Conservation (phyloP, 2,888 invertebrate species). For the Xylota sylvarum region DNA sequence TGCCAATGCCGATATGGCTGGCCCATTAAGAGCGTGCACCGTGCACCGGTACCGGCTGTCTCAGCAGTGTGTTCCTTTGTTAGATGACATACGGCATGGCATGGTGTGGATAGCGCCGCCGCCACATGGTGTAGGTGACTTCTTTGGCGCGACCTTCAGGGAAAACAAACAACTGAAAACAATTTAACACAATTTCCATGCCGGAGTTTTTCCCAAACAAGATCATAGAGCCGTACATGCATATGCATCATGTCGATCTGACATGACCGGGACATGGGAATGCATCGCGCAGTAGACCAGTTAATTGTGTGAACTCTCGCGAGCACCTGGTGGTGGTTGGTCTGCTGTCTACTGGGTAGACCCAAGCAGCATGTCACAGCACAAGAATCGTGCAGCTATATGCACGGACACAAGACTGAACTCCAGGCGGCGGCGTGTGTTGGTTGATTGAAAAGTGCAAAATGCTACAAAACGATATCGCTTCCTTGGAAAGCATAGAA, state of each 20-base stretch:
- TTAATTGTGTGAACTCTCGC: conserved; percentile 67
- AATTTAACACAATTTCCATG: conserved; percentile 71
- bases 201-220: conserved; percentile 69
- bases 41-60: background rate
- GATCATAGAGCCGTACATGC: conserved; percentile 48
- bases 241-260: conserved; percentile 56
- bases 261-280: conserved; percentile 69
- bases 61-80: conserved; percentile 35
- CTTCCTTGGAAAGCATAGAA: conserved; percentile 60
- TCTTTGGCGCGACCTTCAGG: conserved; percentile 73
- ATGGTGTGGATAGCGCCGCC: conserved; percentile 60
- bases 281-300: conserved; percentile 49
- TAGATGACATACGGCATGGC: conserved; percentile 60
- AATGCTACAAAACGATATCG: conserved; percentile 15
- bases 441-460: conserved; percentile 44
- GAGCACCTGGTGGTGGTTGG: conserved; percentile 33
- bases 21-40: conserved; percentile 54
- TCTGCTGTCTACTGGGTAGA: conserved; percentile 28
- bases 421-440: conserved; percentile 38
- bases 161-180: conserved; percentile 56
- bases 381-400: conserved; percentile 58
- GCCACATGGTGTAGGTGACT: conserved; percentile 51
- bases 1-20: conserved; percentile 59
- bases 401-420: conserved; percentile 48
- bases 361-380: conserved; percentile 34